Evolutionary conservation across 2,797 vertebrate genomes (phyloP).

Genomic region (Salmo trutta): DNA sequence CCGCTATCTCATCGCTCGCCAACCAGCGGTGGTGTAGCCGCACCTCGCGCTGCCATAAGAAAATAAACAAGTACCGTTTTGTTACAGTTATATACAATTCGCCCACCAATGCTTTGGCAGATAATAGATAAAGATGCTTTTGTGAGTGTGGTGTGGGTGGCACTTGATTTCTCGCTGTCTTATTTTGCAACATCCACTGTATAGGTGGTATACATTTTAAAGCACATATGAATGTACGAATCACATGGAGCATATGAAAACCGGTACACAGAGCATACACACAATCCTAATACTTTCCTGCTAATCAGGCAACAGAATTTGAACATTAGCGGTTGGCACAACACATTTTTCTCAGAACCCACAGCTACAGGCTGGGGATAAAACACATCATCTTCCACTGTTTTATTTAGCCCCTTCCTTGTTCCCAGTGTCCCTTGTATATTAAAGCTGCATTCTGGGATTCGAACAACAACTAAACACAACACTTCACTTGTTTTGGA

Average conservation of each 20-base stretch:
- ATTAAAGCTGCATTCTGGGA: slow-evolving; percentile 14
- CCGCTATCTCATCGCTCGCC: slow-evolving; percentile 46
- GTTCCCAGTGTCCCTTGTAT: slow-evolving; percentile 22
- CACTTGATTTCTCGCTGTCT: slow-evolving; percentile 7
- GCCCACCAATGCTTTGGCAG: slow-evolving; percentile 21
- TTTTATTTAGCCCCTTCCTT: slow-evolving; percentile 25
- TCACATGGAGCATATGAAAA: neutral
- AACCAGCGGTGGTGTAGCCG: slow-evolving; percentile 36
- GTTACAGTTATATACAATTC: slow-evolving; percentile 32
- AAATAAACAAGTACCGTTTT: slow-evolving; percentile 51
- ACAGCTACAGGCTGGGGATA: slow-evolving; percentile 32
- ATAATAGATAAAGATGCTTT: slow-evolving; percentile 10
- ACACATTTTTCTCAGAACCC: slow-evolving; percentile 41
- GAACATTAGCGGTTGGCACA: neutral
- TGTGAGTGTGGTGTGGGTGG: slow-evolving; percentile 27
- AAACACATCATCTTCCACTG: slow-evolving; percentile 27
- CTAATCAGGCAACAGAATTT: neutral
- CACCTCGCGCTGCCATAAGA: slow-evolving; percentile 41
- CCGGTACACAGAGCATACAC: neutral
- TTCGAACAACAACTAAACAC: too few species aligned
- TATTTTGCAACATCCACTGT: neutral
- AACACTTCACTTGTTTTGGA: too few species aligned
- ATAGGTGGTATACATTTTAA: neutral
- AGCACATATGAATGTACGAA: neutral
- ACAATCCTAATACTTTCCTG: neutral